Conservation (phyloP, 2,888 invertebrate genomes). For the Eueremaeus valkanovi region DNA sequence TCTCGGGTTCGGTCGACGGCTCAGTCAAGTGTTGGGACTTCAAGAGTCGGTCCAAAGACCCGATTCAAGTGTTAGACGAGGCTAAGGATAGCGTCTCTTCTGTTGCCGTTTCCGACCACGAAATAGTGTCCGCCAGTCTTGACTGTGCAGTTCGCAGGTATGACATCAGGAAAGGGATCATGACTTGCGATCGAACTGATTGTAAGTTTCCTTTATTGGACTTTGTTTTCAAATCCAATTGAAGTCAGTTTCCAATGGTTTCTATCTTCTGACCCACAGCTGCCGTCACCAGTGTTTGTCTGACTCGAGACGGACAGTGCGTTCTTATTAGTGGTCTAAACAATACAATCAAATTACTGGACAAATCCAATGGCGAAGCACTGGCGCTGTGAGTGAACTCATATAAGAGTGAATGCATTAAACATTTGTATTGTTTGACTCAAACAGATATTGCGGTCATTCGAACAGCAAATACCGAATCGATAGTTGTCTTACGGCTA, state of each 20-base stretch:
- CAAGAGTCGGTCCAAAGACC: slow-evolving; percentile 61
- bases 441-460: slow-evolving; percentile 72
- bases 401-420: slow-evolving; percentile 37
- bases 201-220: slow-evolving; percentile 55
- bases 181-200: slow-evolving; percentile 71
- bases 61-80: slow-evolving; percentile 77
- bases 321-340: slow-evolving; percentile 79
- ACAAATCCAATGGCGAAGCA: slow-evolving; percentile 76
- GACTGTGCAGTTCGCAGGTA: slow-evolving; percentile 83
- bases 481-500: slow-evolving; percentile 77
- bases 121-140: slow-evolving; percentile 82
- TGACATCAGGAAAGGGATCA: slow-evolving; percentile 80
- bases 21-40: slow-evolving; percentile 89
- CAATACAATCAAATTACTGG: slow-evolving; percentile 74
- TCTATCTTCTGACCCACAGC: slow-evolving; percentile 54
- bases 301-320: slow-evolving; percentile 91
- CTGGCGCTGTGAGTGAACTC: slow-evolving; percentile 60
- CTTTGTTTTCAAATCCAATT: background rate
- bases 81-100: slow-evolving; percentile 77
- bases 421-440: background rate
- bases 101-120: slow-evolving; percentile 71
- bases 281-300: slow-evolving; percentile 72
- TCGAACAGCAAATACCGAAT: slow-evolving; percentile 74
- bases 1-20: slow-evolving; percentile 92
- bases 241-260: background rate